These are phyloP conservation scores for Caenorhabditis brenneri DNA, from an alignment of 1,140 invertebrate genomes.

Conservation along the genomic window DNA sequence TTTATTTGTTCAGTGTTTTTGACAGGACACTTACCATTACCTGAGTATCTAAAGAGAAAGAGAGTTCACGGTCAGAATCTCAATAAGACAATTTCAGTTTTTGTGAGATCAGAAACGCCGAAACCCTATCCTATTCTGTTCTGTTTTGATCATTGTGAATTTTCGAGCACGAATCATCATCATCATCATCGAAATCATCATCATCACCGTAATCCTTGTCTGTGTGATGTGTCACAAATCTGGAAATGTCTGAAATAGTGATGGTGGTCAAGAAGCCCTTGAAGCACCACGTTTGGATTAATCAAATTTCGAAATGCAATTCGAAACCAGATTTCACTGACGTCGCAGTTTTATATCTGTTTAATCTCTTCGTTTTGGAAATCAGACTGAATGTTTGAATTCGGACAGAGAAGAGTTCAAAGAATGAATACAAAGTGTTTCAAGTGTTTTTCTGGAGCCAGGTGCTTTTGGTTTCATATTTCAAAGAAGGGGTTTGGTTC, in stretches of 20 bases:
- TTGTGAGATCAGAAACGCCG: background rate
- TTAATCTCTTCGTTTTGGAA: background rate
- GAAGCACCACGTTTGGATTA: conserved; percentile 22
- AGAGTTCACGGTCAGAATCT: no score
- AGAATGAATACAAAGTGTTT: background rate
- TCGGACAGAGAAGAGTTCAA: background rate
- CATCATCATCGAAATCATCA: no score
- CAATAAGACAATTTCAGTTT: background rate
- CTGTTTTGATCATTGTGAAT: background rate
- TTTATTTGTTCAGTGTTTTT: no score
- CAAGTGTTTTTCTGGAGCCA: background rate
- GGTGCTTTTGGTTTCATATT: background rate
- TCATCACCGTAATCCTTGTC: conserved; percentile 10
- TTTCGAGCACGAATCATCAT: background rate
- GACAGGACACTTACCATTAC: no score
- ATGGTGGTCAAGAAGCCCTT: background rate
- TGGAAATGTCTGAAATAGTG: background rate
- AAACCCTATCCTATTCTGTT: background rate
- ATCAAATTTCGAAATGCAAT: conserved; percentile 1
- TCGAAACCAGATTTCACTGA: background rate
- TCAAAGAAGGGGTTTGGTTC: no score
- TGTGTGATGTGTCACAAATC: conserved; percentile 7
- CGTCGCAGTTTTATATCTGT: background rate
- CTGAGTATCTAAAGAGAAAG: no score
- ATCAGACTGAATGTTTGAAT: background rate